Conservation (phyloP, 2,797 vertebrate species). For the Champsocephalus esox region DNA sequence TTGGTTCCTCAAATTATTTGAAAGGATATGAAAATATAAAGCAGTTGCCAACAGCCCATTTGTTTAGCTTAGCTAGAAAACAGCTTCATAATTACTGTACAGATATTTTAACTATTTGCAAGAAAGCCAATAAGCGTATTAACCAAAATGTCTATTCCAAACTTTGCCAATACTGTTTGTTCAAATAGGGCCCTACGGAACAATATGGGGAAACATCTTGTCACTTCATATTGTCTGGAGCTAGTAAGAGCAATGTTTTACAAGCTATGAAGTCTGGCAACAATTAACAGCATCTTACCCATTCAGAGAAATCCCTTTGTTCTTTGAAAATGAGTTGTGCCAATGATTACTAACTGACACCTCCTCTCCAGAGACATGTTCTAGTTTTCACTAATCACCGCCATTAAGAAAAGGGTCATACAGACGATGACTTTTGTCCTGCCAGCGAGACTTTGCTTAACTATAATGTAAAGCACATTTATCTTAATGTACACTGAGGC, state of each 20-base stretch:
- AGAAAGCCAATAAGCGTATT: constrained; percentile 4
- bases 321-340: constrained; percentile 27
- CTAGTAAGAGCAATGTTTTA: not conserved
- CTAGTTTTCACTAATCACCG: constrained; percentile 60
- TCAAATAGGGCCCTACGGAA: not conserved
- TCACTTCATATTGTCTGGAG: constrained; percentile 5
- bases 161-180: not conserved
- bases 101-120: not conserved
- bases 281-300: constrained; percentile 43
- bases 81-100: not conserved
- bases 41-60: not conserved
- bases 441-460: constrained; percentile 17
- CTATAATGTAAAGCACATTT: constrained; percentile 28
- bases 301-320: constrained; percentile 36
- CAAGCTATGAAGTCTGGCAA: constrained; percentile 54
- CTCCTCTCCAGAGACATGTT: constrained; percentile 51
- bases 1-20: not conserved
- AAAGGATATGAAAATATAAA: not conserved
- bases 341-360: not conserved
- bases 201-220: constrained; percentile 17
- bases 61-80: not conserved
- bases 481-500: constrained; percentile 21
- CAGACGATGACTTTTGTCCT: constrained; percentile 30
- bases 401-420: constrained; percentile 41
- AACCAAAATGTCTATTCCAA: not conserved